These are phyloP conservation scores for Sicus ferrugineus DNA, from an alignment of 2,888 invertebrate species.

Conservation along the genomic window DNA sequence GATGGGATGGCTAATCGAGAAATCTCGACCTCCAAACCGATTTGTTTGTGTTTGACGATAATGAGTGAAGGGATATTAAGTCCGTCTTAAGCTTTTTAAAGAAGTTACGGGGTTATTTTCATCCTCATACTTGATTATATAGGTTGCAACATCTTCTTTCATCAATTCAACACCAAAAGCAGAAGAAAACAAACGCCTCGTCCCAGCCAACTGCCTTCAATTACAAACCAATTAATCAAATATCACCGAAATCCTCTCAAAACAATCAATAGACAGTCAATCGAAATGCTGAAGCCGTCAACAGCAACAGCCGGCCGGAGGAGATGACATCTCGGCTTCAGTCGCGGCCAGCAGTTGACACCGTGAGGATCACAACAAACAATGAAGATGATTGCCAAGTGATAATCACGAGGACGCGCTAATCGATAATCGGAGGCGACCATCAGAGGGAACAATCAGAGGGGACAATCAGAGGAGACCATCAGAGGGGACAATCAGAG, in stretches of 20 bases:
- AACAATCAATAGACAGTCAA: not conserved
- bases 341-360: conserved; percentile 13
- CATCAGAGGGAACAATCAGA: too few relatives aligned
- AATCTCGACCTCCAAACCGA: too few relatives aligned
- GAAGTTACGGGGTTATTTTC: too few relatives aligned
- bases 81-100: too few relatives aligned
- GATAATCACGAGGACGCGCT: conserved; percentile 38
- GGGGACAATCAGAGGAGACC: too few relatives aligned
- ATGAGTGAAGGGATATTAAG: too few relatives aligned
- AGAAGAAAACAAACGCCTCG: too few relatives aligned
- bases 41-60: too few relatives aligned
- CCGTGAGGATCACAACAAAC: conserved; percentile 44
- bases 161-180: not conserved
- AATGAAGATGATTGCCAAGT: conserved; percentile 44
- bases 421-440: too few relatives aligned
- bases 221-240: not conserved
- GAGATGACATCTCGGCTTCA: conserved; percentile 1
- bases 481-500: too few relatives aligned
- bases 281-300: not conserved
- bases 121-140: not conserved
- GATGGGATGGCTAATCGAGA: too few relatives aligned
- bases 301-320: conserved; percentile 6
- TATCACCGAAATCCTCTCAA: not conserved
- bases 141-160: not conserved
- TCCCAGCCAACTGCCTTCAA: not conserved